phyloP scores from a whole-genome alignment of 1,140 invertebrate species.

The Dinothrombium tinctorium region DNA sequence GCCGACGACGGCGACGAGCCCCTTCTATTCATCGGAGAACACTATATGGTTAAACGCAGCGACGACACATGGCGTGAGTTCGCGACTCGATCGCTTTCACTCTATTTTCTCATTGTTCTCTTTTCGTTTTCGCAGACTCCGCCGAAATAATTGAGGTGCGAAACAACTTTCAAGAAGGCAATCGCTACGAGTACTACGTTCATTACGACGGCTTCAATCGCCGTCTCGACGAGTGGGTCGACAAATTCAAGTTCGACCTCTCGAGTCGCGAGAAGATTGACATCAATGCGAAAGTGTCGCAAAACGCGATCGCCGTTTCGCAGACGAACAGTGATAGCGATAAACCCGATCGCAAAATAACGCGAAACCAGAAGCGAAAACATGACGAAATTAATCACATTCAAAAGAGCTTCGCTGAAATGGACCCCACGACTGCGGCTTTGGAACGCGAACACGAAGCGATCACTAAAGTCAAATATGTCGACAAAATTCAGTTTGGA shows the following conservation, averaged over 20 bases:
- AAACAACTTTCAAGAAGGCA: constrained; percentile 38
- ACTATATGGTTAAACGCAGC: constrained; percentile 57
- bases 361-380: constrained; percentile 86
- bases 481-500: constrained; percentile 84
- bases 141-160: constrained; percentile 77
- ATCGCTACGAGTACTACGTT: constrained; percentile 71
- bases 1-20: constrained; percentile 12
- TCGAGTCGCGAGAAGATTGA: not conserved
- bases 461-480: constrained; percentile 58
- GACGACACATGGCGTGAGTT: constrained; percentile 66
- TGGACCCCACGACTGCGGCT: constrained; percentile 88
- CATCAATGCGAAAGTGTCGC: not conserved
- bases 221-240: constrained; percentile 87
- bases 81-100: constrained; percentile 1
- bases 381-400: constrained; percentile 98
- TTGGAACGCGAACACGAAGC: constrained; percentile 96
- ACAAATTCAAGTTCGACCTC: constrained; percentile 42
- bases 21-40: constrained; percentile 63
- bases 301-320: not conserved
- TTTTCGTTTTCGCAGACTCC: constrained; percentile 1
- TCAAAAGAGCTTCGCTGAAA: constrained; percentile 59
- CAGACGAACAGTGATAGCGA: constrained; percentile 7
- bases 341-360: constrained; percentile 50
- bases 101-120: not conserved
- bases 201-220: constrained; percentile 87